Base-by-base conservation (phyloP, 2,888 invertebrate genomes). In the Heliconius ismenius region DNA sequence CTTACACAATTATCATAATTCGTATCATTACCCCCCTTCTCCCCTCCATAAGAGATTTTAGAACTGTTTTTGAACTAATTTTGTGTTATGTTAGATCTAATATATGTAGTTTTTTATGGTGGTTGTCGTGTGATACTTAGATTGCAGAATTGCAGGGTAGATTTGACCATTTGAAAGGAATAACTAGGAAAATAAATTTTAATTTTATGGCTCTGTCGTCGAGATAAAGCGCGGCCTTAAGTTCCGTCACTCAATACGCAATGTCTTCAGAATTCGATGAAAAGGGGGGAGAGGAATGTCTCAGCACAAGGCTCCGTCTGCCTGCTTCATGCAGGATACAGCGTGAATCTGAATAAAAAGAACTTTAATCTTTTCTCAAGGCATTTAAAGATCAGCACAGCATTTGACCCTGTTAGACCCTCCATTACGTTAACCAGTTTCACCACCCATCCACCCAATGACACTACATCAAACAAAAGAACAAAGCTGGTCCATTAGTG, bases 1-100 rank as follows among this genome's bases (percentile, higher is more conserved):
- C 88, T 89, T 87, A 88, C 86, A 90, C 90, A 91, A 92, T 92
- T 91, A 92, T 92, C 88, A 87, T 93, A 92, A 93, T 93, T 91
- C 89, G 86, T 92, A 91, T 92, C 86, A 92, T 92, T 92, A 92
- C 87, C 82, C 81, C 49, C 18, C 49, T 13, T 15, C 49, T 4
- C 15, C 15, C 15, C n/a, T n/a, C n/a, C 43, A 84, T 81, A 84
- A 83, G 82, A 78, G 62, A 80, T 79, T 76, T 73, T 67, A n/a
- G 72, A 75, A 76, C 76, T 65, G 75, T 68, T 79, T 78, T 76
- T 67, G 69, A 75, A 76, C 76, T 65, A 73, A 65, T 79, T 78
- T 76, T 80, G 69, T 73, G 49, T 67, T 32, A 67, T n/a, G 68
- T 77, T 76, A 77, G 67, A 77, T 68, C 43, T 54, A 63, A 76